phyloP scores from a whole-genome alignment of 2,888 invertebrate species.

The Sussaba pulchella region DNA sequence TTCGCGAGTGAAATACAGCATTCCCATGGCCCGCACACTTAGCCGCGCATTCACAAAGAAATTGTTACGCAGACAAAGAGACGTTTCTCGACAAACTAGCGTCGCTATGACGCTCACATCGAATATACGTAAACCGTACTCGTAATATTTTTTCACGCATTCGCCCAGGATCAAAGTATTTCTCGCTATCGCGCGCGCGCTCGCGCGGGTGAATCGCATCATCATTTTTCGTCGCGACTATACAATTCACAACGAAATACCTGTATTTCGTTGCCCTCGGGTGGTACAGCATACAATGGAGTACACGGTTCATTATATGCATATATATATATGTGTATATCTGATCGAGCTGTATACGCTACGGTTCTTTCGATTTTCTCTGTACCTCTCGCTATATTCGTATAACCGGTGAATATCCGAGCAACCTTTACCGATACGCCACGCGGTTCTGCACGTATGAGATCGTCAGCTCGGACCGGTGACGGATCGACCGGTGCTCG shows the following conservation, averaged over 20 bases:
- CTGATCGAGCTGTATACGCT: not conserved
- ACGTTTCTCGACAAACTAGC: conserved; percentile 2
- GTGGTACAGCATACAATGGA: not conserved
- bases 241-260: not conserved
- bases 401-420: not conserved
- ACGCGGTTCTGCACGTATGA: not conserved
- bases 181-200: too few relatives aligned
- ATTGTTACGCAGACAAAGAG: not conserved
- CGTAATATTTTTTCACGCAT: not conserved
- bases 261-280: not conserved
- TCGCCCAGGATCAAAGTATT: conserved; percentile 22
- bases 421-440: not conserved
- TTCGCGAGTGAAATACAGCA: not conserved
- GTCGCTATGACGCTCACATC: not conserved
- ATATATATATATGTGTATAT: not conserved
- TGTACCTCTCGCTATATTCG: not conserved
- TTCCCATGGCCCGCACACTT: too few relatives aligned
- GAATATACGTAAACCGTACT: conserved; percentile 1
- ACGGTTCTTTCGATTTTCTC: not conserved
- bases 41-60: not conserved
- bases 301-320: not conserved
- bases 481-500: conserved; percentile 50
- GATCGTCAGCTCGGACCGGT: not conserved
- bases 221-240: conserved; percentile 10
- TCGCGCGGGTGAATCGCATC: conserved; percentile 25